Conservation (phyloP, 2,797 vertebrate genomes). For the Leptoclinus maculatus region DNA sequence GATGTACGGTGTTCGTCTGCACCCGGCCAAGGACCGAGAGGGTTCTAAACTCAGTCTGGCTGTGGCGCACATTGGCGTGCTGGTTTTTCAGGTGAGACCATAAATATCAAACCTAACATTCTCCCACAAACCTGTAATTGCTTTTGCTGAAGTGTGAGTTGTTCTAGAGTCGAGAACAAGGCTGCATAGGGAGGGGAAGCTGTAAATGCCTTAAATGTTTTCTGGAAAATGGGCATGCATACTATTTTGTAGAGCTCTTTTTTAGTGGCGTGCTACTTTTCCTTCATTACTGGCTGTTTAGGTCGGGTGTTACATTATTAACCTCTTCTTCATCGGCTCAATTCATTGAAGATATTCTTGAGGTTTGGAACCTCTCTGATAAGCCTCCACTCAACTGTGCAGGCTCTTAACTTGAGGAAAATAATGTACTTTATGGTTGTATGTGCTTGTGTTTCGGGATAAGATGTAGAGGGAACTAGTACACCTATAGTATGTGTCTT, state of each 20-base stretch:
- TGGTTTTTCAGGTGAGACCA: slow-evolving; percentile 93
- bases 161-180: background rate
- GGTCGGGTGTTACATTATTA: no score
- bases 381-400: no score
- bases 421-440: no score
- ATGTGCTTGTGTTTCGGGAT: no score
- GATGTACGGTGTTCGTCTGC: slow-evolving; percentile 95
- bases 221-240: background rate
- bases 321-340: no score
- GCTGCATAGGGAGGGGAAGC: background rate
- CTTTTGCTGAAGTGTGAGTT: background rate
- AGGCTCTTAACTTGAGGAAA: no score
- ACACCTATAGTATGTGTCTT: background rate
- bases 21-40: slow-evolving; percentile 96
- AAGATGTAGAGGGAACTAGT: no score
- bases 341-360: no score
- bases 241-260: no score
- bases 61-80: slow-evolving; percentile 93
- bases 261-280: no score
- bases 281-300: no score
- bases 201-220: slow-evolving; percentile 27
- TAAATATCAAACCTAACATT: background rate
- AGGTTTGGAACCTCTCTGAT: no score
- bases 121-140: background rate
- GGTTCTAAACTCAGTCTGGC: slow-evolving; percentile 94